Evolutionary conservation across 2,888 invertebrate species (phyloP).

Genomic region (Axea sp.): DNA sequence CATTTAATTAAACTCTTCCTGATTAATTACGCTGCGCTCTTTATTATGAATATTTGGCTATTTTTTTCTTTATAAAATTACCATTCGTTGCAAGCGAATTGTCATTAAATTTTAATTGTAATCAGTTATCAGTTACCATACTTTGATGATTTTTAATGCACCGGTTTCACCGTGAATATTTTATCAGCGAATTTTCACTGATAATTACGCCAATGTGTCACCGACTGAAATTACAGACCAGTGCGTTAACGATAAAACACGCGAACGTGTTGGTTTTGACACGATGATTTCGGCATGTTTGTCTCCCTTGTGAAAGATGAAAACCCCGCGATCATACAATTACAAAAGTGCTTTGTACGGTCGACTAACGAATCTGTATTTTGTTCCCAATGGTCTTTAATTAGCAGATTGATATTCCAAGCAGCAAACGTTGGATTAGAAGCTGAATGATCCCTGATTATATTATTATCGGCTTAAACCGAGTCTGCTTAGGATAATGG

Average conservation of each 20-base stretch:
- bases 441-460: constrained; percentile 53
- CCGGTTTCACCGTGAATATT: too few species aligned
- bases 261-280: constrained; percentile 25
- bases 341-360: constrained; percentile 46
- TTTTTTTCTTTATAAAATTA: too few species aligned
- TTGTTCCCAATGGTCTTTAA: constrained; percentile 56
- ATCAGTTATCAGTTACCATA: too few species aligned
- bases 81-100: too few species aligned
- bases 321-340: constrained; percentile 48
- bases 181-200: background rate
- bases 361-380: constrained; percentile 56
- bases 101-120: too few species aligned
- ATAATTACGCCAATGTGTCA: too few species aligned
- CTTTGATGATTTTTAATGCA: too few species aligned
- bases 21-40: too few species aligned
- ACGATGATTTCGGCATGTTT: constrained; percentile 21
- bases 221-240: constrained; percentile 37
- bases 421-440: constrained; percentile 48
- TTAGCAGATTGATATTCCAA: constrained; percentile 52
- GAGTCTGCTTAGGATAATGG: constrained; percentile 25
- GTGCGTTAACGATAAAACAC: constrained; percentile 30
- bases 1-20: too few species aligned
- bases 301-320: constrained; percentile 45
- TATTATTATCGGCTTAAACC: constrained; percentile 53
- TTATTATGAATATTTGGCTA: too few species aligned